phyloP scores from a whole-genome alignment of 2,888 invertebrate genomes.

The Rhimphoctona megacephalus region DNA sequence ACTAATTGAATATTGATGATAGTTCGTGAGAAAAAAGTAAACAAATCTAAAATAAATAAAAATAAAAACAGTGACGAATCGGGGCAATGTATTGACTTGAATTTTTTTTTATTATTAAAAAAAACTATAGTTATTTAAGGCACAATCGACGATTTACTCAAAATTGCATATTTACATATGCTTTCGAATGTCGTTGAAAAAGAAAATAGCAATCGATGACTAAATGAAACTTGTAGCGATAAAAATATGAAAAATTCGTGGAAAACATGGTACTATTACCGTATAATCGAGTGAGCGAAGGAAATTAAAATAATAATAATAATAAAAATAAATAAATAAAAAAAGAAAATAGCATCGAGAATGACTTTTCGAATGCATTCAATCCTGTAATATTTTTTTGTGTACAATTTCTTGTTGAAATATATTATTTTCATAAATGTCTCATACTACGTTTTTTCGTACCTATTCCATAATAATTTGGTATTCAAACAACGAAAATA shows the following conservation, averaged over 20 bases:
- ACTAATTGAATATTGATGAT: constrained; percentile 58
- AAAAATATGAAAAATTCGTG: constrained; percentile 44
- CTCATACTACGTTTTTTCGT: constrained; percentile 30
- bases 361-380: constrained; percentile 69
- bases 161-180: constrained; percentile 42
- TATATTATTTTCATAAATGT: constrained; percentile 74
- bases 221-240: constrained; percentile 47
- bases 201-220: constrained; percentile 51
- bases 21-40: constrained; percentile 21
- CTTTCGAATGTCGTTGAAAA: constrained; percentile 54
- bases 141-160: constrained; percentile 44
- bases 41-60: constrained; percentile 20
- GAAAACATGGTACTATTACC: constrained; percentile 59
- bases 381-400: constrained; percentile 74
- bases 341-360: constrained; percentile 64
- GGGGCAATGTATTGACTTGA: constrained; percentile 41
- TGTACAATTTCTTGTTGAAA: constrained; percentile 75
- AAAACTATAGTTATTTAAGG: constrained; percentile 45
- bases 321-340: constrained; percentile 30
- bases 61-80: constrained; percentile 35
- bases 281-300: constrained; percentile 55
- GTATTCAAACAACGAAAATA: neutral
- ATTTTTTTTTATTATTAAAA: constrained; percentile 33
- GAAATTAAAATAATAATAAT: constrained; percentile 39
- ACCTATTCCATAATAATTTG: neutral